Conservation (phyloP, 2,113 vertebrate genomes). For the Hemiscyllium ocellatum region DNA sequence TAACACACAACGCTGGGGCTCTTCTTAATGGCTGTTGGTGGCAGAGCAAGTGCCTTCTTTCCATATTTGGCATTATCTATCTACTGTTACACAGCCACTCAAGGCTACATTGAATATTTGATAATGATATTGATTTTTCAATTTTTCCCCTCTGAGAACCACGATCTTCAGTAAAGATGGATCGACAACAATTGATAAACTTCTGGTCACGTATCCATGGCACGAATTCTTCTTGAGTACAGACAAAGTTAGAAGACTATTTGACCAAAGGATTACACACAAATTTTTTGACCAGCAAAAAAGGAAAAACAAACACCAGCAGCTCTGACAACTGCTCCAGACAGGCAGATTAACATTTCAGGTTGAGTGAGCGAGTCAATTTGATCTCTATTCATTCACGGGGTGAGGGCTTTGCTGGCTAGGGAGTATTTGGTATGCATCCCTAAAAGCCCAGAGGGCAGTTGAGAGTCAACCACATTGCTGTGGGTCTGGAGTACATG, state of each 20-base stretch:
- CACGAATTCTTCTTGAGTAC: background rate
- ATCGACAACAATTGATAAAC: background rate
- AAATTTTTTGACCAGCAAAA: background rate
- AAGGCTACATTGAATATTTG: background rate
- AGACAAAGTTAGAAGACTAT: background rate
- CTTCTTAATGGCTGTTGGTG: background rate
- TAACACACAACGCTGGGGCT: background rate
- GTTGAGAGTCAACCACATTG: too few relatives aligned
- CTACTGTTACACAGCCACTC: background rate
- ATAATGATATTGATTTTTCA: background rate
- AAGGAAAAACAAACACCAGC: too few relatives aligned
- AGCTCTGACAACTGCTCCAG: too few relatives aligned
- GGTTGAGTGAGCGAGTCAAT: too few relatives aligned
- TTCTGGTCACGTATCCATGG: background rate
- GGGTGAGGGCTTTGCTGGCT: too few relatives aligned
- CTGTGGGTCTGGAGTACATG: too few relatives aligned
- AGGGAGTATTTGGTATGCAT: too few relatives aligned
- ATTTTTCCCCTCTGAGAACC: background rate
- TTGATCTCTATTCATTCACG: too few relatives aligned
- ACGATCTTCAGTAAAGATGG: background rate
- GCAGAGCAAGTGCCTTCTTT: background rate
- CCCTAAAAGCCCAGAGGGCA: too few relatives aligned
- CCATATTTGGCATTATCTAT: background rate
- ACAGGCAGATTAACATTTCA: too few relatives aligned
- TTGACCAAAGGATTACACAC: background rate